Base-by-base conservation (phyloP, 2,797 vertebrate species). In the Furcifer pardalis region DNA sequence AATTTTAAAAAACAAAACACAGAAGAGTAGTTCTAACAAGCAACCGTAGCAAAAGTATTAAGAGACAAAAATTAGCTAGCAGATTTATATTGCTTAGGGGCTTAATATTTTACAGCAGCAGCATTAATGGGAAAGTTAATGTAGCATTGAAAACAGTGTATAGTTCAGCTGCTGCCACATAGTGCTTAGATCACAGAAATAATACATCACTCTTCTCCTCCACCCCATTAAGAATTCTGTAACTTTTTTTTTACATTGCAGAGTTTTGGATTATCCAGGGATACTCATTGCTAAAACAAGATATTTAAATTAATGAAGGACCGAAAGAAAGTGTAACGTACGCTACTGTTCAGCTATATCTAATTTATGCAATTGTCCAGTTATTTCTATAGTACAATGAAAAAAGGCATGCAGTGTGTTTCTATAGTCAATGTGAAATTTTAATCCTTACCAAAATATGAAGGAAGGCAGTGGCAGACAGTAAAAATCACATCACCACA, bases 111-210 rank as follows among this genome's bases (percentile, higher is more conserved):
- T 96, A 97, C 96, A 96, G 94, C 94, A 96, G 91, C 92, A 93
- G 95, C 94, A 97, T 96, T 97, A 97, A 98, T 97, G 97, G 96
- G 95, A 97, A 97, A 98, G 97, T 97, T 98, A 98, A 97, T 97
- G 97, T 97, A 96, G 97, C 97, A 97, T 94, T 97, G 97, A 98
- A 97, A 97, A 96, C 96, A 97, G 95, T 95, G 94, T 96, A 95
- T 93, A 95, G 94, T 93, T 97, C 95, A 95, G 96, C 95, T 97
- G 96, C 95, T 96, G 95, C 94, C 93, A 95, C 95, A 95, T 93
- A 94, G 96, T 94, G 96, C 95, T 95, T 91, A 97, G 94, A 96
- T 97, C 92, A 93, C 89, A 90, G 93, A 95, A 96, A 97, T 96
- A 97, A 96, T 94, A 94, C 94, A 96, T 96, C 62, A 66, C n/a